These are phyloP conservation scores for Phortica variegata DNA, from an alignment of 1,140 invertebrate genomes.

Conservation along the genomic window DNA sequence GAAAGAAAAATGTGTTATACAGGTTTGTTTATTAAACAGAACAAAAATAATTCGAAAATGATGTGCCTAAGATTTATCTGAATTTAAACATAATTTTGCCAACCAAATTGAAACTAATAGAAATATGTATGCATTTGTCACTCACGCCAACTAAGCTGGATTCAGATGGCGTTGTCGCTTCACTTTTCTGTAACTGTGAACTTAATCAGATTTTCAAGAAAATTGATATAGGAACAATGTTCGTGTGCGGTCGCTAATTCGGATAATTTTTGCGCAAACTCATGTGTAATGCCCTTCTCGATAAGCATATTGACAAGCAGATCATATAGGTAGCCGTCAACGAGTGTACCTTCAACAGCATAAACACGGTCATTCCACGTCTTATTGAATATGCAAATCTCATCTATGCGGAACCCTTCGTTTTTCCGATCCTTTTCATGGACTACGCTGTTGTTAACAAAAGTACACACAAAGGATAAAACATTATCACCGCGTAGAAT, in stretches of 20 bases:
- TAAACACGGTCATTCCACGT: conserved; percentile 15
- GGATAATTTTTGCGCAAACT: conserved; percentile 84
- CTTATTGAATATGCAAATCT: conserved; percentile 11
- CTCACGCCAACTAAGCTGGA: too few relatives aligned
- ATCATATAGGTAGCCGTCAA: conserved; percentile 9
- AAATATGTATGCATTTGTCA: too few relatives aligned
- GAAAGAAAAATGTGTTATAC: too few relatives aligned
- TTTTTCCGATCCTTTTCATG: neutral
- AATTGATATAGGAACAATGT: conserved; percentile 81
- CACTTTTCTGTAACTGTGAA: conserved; percentile 72
- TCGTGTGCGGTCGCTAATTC: conserved; percentile 88
- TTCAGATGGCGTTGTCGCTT: conserved; percentile 16
- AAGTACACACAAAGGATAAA: conserved; percentile 17
- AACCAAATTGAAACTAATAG: neutral
- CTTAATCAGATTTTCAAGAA: conserved; percentile 82
- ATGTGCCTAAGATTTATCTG: too few relatives aligned
- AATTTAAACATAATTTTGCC: neutral
- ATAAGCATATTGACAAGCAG: conserved; percentile 13
- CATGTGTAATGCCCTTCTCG: conserved; percentile 89
- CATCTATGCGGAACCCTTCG: conserved; percentile 17
- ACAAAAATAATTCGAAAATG: too few relatives aligned
- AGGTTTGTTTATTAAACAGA: too few relatives aligned
- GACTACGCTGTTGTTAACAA: conserved; percentile 1
- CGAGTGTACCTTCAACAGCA: conserved; percentile 8
- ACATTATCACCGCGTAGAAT: conserved; percentile 11